Evolutionary conservation across 2,888 invertebrate species (phyloP).

Genomic region (Platynereis dumerilii): DNA sequence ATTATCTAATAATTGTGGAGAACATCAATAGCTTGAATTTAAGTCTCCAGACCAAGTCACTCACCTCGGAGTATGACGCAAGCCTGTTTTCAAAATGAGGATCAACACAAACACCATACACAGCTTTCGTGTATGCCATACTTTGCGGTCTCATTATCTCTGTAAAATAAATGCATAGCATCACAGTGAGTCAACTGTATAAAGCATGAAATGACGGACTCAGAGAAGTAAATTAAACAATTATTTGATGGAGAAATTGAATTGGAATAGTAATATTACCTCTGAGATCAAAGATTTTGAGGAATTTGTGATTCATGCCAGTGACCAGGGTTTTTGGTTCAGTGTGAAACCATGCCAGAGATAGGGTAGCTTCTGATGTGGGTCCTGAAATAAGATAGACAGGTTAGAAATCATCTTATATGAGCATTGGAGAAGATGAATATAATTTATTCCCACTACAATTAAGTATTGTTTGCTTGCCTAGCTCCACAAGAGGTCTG

Average conservation of each 20-base stretch:
- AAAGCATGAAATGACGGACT: neutral
- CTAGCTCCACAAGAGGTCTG: conserved; percentile 75
- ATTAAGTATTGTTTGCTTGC: conserved; percentile 23
- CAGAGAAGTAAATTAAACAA: neutral
- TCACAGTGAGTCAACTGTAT: no score
- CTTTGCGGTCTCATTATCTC: conserved; percentile 74
- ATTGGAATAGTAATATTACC: conserved; percentile 67
- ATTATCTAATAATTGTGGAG: no score
- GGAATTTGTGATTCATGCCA: conserved; percentile 90
- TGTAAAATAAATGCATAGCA: no score
- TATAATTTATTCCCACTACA: no score
- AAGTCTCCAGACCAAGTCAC: neutral
- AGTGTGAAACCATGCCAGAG: conserved; percentile 35
- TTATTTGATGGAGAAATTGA: no score
- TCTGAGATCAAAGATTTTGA: conserved; percentile 88
- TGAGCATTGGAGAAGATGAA: no score
- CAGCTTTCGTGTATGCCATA: conserved; percentile 73
- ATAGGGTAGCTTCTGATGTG: conserved; percentile 31
- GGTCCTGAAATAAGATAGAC: neutral
- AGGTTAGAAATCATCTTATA: no score
- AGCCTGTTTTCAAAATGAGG: conserved; percentile 79
- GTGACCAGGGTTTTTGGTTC: conserved; percentile 55
- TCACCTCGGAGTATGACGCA: conserved; percentile 73
- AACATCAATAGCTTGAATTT: no score
- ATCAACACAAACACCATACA: conserved; percentile 82